Base-by-base conservation (phyloP, 2,888 invertebrate genomes). In the Drosophila suboccidentalis region DNA sequence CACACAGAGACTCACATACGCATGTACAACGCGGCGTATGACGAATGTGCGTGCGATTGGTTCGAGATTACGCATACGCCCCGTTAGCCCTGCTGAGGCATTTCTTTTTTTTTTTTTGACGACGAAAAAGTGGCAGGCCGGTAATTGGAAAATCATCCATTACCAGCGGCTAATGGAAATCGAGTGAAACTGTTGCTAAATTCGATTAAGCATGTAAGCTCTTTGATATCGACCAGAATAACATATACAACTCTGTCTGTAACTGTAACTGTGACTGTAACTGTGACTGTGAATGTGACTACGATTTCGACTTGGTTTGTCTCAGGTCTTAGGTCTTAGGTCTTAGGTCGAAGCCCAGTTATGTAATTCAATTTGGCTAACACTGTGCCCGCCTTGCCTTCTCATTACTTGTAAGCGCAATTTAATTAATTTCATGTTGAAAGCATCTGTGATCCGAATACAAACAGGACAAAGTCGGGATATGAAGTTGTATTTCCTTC, bases 141-240 rank as follows among this genome's bases (percentile, higher is more conserved):
- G 85, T 88, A 86, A 86, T 86, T 88, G 86, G 88, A 88, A 88
- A 86, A 86, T 88, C 87, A 82, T 80, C 80, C 87, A 88, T 88
- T 86, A 86, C 81, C 69, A 83, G 68, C 79, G 72, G 54, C 86
- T 83, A 86, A 85, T 87, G 85, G 85, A 81, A 81, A 75, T 62
- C 68, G 71, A 79, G 79, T 75, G 62, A 85, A 85, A 87, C 86
- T 80, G 75, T 87, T 77, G 77, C 86, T 72, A 75, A 87, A 85
- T 85, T 87, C 86, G 86, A 87, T 85, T 85, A 87, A 83, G 68
- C 74, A 71, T 77, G 77, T 77, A 82, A 80, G 85, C 73, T 64
- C 69, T 71, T 75, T 75, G 82, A 82, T 80, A 82, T 78, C 70
- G 62, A 49, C 61, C 39, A 68, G 74, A 74, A 38, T 46, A 22